These are phyloP conservation scores for Saccostrea echinata DNA, from an alignment of 1,140 invertebrate genomes.

Conservation along the genomic window DNA sequence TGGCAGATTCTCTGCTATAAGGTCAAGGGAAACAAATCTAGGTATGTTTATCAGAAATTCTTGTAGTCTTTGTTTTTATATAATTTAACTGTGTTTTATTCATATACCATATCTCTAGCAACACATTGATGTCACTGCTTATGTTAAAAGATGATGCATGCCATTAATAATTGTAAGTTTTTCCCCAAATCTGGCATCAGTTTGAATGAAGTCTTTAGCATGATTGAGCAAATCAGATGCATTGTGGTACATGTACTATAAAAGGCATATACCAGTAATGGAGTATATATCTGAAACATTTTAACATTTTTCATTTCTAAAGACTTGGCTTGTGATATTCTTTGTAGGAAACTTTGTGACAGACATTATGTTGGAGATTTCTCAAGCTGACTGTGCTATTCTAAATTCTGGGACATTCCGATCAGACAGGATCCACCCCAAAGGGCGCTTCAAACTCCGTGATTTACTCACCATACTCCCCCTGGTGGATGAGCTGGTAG, in stretches of 20 bases:
- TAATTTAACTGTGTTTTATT: too few species aligned
- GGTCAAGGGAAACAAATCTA: conserved; percentile 92
- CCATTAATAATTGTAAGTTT: too few species aligned
- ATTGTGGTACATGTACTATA: too few species aligned
- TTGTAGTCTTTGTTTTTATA: too few species aligned
- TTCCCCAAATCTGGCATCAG: too few species aligned
- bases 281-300: neutral
- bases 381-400: conserved; percentile 90
- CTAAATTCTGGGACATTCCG: conserved; percentile 93
- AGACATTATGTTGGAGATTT: conserved; percentile 91
- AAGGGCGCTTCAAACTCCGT: conserved; percentile 90
- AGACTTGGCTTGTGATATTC: neutral
- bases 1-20: conserved; percentile 88
- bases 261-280: too few species aligned
- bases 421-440: conserved; percentile 87
- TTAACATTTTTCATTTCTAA: neutral
- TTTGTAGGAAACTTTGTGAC: conserved; percentile 90
- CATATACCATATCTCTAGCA: too few species aligned
- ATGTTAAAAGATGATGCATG: too few species aligned
- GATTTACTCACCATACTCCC: conserved; percentile 91
- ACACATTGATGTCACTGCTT: too few species aligned
- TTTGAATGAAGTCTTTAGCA: too few species aligned
- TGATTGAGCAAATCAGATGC: too few species aligned
- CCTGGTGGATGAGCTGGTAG: conserved; percentile 90
- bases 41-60: conserved; percentile 65